Evolutionary conservation across 2,113 vertebrate genomes (phyloP), one percentile per base, ranked within the genome.

Genomic region (Nothocercus julius): DNA sequence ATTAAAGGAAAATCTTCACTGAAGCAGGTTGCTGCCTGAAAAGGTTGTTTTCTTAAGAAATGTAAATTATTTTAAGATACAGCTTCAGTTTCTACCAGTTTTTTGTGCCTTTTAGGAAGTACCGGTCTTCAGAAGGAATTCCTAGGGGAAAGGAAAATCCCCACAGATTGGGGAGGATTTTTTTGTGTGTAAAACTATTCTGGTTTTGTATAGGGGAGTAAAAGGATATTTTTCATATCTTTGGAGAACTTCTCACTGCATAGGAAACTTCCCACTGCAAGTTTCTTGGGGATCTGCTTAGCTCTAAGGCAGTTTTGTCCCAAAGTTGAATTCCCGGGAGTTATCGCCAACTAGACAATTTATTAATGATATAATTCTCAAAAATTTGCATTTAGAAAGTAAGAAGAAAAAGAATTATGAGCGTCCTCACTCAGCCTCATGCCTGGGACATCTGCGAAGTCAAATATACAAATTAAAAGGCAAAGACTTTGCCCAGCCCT

Each of bases 81-180:
- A 62, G 34, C 64, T 91, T 78, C 47, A 62, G 70, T 85, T 85
- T 86, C 61, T 75, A 81, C 58, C 76, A 88, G 73, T 84, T 88
- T 47, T 90, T 88, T 83, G 90, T 96, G 94, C 76, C 24, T 13
- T 84, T 81, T 87, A 93, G 92, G 94, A 97, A 93, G 69, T 88
- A 85, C 81, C 85, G 92, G 85, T 88, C 95, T 96, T 90, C 80
- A 86, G 90, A 90, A 86, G 80, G 85, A 93, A 94, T 96, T 95
- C 87, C 72, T 94, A 11, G 3, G 32, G 20, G 77, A 90, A 42
- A 82, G 82, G 64, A 95, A 96, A 93, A 88, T 95, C 83, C 69
- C 90, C 15, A 20, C 66, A 90, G 94, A 81, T 88, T 84, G 90
- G 62, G 76, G 51, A 93, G 69, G 58, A 86, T 86, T 95, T 94